Conservation (phyloP, 2,888 invertebrate genomes). For the Eupithecia abbreviata region DNA sequence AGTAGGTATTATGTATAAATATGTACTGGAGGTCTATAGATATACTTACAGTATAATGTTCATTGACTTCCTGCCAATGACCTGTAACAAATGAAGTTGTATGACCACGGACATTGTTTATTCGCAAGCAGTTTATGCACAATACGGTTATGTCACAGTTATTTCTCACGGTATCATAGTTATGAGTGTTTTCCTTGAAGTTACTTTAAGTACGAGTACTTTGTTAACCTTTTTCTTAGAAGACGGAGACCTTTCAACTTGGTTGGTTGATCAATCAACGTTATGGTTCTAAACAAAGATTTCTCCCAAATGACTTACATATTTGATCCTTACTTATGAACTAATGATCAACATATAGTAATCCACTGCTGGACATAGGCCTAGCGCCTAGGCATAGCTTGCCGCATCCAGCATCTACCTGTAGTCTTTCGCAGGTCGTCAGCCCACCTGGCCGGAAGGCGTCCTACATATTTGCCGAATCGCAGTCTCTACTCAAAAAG, state of each 20-base stretch:
- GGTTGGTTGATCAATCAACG: not conserved
- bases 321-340: no score
- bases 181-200: slow-evolving; percentile 33
- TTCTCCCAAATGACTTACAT: not conserved
- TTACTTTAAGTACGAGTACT: slow-evolving; percentile 17
- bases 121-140: slow-evolving; percentile 52
- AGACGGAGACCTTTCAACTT: not conserved
- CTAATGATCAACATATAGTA: no score
- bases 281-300: not conserved
- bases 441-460: no score
- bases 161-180: slow-evolving; percentile 42
- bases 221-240: not conserved
- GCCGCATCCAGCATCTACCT: no score
- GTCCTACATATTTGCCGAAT: no score
- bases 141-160: slow-evolving; percentile 54
- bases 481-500: no score
- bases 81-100: slow-evolving; percentile 64
- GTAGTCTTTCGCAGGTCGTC: no score
- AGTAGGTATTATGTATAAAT: not conserved
- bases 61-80: slow-evolving; percentile 75
- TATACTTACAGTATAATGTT: slow-evolving; percentile 50
- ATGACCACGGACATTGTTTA: slow-evolving; percentile 46
- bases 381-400: no score
- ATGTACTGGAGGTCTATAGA: slow-evolving; percentile 11
- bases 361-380: no score